A percentile compares a stretch with the other conserved stretches of the same genome.
These are phyloP conservation scores for Aphaenogaster floridana DNA, from an alignment of 1,140 invertebrate genomes.

Conservation along the genomic window DNA sequence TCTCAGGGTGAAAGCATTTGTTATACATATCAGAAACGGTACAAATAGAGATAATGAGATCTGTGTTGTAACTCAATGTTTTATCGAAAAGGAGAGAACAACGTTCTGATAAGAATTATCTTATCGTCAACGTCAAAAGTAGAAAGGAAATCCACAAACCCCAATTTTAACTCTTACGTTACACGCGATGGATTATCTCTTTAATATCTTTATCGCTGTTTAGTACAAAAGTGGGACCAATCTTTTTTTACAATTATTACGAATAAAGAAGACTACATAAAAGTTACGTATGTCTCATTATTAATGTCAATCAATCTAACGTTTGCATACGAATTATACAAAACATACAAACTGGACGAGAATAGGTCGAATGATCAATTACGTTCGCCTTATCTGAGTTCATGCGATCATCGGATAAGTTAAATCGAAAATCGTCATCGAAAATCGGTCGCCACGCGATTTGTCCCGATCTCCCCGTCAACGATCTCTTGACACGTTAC, in stretches of 20 bases:
- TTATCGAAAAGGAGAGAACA: background rate
- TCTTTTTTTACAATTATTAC: background rate
- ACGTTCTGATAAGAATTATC: background rate
- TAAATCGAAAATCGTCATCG: conserved; percentile 12
- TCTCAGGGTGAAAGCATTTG: background rate
- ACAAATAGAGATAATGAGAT: background rate
- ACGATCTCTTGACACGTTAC: background rate
- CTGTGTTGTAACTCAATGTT: background rate
- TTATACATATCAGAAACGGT: background rate
- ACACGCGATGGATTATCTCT: background rate
- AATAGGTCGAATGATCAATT: background rate
- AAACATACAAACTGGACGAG: background rate
- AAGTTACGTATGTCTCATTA: background rate
- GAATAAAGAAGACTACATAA: background rate
- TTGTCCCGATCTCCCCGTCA: background rate
- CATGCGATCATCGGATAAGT: background rate
- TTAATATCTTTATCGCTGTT: background rate
- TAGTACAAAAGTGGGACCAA: background rate
- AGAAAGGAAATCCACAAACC: background rate
- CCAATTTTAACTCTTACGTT: background rate
- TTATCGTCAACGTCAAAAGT: background rate
- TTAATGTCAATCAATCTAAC: background rate
- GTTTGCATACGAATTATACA: background rate
- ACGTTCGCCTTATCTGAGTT: background rate
- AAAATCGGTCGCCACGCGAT: conserved; percentile 1